Percentiles rank a stretch among this genome's conserved stretches.
Conservation (phyloP, 2,797 vertebrate genomes). For the Lepilemur septentrionalis region DNA sequence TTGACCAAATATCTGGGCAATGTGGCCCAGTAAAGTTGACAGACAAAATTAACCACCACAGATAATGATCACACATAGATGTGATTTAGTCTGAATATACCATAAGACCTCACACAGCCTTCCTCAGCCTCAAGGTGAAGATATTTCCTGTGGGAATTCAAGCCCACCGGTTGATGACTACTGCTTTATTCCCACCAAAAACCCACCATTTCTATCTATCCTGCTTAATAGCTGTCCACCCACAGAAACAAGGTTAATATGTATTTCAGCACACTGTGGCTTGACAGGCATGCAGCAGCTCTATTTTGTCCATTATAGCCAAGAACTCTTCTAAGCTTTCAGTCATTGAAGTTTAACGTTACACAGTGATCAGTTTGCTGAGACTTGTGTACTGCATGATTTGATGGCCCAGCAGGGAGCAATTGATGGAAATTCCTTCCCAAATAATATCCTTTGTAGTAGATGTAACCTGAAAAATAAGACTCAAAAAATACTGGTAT, state of each 20-base stretch:
- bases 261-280: background rate
- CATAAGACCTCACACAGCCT: background rate
- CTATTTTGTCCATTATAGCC: background rate
- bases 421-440: background rate
- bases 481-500: background rate
- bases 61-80: background rate
- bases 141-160: background rate
- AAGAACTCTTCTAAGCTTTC: background rate
- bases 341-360: background rate
- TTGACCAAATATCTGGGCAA: background rate
- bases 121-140: background rate
- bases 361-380: background rate
- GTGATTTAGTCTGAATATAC: background rate
- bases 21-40: background rate
- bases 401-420: background rate
- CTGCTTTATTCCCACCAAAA: background rate
- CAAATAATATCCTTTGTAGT: background rate
- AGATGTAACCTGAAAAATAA: background rate
- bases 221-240: background rate
- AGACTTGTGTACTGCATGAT: background rate
- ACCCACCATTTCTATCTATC: background rate
- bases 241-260: background rate
- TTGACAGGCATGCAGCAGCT: background rate
- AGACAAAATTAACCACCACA: background rate
- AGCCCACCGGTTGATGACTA: background rate